These are phyloP conservation scores for Marcusenius ussheri DNA, from an alignment of 2,113 vertebrate species.

Conservation along the genomic window DNA sequence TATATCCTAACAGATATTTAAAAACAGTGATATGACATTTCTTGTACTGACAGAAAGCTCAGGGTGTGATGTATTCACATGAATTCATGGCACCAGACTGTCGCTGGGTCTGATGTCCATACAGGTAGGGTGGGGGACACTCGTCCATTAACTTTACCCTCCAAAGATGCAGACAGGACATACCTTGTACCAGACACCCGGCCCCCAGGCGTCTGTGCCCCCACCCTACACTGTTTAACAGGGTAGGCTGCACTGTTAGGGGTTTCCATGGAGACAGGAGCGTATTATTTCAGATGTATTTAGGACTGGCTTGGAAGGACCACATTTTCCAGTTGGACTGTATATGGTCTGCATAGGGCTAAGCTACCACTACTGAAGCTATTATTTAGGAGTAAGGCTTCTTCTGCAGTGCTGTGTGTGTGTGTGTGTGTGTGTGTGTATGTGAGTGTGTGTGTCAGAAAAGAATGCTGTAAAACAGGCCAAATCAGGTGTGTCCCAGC, in stretches of 20 bases:
- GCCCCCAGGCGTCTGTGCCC: not conserved
- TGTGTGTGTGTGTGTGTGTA: not conserved
- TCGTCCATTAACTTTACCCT: not conserved
- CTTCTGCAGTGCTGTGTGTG: not conserved
- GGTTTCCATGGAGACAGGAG: not conserved
- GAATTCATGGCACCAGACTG: not conserved
- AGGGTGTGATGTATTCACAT: not conserved
- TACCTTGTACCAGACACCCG: not conserved
- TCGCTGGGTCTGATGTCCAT: not conserved
- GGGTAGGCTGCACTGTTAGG: not conserved
- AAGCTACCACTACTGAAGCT: not conserved
- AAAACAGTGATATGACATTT: not conserved
- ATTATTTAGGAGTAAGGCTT: not conserved
- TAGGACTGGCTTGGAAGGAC: not conserved
- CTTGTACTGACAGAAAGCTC: not conserved
- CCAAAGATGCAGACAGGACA: not conserved
- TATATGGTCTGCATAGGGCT: not conserved
- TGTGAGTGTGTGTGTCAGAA: not conserved
- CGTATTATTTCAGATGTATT: not conserved
- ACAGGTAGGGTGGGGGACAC: not conserved
- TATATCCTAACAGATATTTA: not conserved
- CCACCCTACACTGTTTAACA: not conserved
- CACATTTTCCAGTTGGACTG: not conserved
- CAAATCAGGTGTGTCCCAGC: conserved; percentile 28
- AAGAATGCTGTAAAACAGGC: conserved; percentile 55